Evolutionary conservation across 1,140 invertebrate genomes (phyloP).

Genomic region (Cyclina sinensis): DNA sequence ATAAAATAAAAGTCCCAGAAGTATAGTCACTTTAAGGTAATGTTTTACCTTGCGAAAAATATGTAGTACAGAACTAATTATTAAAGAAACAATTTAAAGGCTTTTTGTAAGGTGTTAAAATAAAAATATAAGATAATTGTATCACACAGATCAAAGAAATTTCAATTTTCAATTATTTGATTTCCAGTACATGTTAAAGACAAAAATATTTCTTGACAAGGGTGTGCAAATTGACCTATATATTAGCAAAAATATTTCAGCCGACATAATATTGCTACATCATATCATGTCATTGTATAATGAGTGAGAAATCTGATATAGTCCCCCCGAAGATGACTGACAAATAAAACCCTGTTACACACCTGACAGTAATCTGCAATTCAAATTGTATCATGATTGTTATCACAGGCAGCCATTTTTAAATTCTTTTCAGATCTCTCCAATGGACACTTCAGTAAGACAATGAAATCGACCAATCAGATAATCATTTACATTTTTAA

Average conservation of each 20-base stretch:
- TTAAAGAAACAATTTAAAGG: too few relatives aligned
- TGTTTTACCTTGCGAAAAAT: too few relatives aligned
- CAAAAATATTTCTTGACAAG: neutral
- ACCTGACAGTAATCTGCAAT: neutral
- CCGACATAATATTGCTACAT: neutral
- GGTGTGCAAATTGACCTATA: neutral
- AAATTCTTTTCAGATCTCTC: slow-evolving; percentile 11
- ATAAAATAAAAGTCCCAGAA: too few relatives aligned
- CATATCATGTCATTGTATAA: slow-evolving; percentile 33
- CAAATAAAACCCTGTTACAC: slow-evolving; percentile 1
- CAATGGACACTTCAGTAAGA: slow-evolving; percentile 20
- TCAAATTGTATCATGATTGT: slow-evolving; percentile 38
- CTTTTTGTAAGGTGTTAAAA: too few relatives aligned
- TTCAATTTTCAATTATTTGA: too few relatives aligned
- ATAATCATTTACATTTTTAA: neutral
- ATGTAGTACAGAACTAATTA: too few relatives aligned
- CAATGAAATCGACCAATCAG: slow-evolving; percentile 9
- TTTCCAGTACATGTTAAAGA: too few relatives aligned
- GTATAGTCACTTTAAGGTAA: too few relatives aligned
- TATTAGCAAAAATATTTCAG: neutral
- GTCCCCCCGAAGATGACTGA: neutral
- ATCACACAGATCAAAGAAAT: too few relatives aligned
- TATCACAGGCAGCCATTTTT: slow-evolving; percentile 26
- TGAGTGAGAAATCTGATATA: slow-evolving; percentile 17
- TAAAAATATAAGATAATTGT: too few relatives aligned